phyloP scores from a whole-genome alignment of 1,140 invertebrate genomes.

The Zaprionus inermis region DNA sequence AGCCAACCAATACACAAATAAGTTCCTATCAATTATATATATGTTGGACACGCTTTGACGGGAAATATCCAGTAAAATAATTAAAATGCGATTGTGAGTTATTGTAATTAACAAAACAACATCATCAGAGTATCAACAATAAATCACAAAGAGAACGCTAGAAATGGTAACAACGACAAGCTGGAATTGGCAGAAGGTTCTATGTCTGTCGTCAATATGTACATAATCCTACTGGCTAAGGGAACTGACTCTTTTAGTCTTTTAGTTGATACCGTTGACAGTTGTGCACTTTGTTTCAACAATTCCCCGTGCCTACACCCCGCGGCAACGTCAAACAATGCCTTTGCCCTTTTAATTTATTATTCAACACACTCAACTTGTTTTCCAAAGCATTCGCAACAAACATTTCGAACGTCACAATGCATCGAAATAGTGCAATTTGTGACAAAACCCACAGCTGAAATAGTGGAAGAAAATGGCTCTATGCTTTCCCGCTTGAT shows the following conservation, averaged over 20 bases:
- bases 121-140: slow-evolving; percentile 17
- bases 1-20: too few species aligned
- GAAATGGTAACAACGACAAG: slow-evolving; percentile 42
- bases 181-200: slow-evolving; percentile 22
- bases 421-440: neutral
- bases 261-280: slow-evolving; percentile 46
- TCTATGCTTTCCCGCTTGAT: neutral
- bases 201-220: slow-evolving; percentile 62
- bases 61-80: neutral
- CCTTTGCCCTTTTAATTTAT: slow-evolving; percentile 62
- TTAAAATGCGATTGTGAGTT: neutral
- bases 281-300: slow-evolving; percentile 24
- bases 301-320: neutral
- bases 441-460: neutral
- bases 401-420: slow-evolving; percentile 36
- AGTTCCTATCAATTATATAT: too few species aligned
- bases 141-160: slow-evolving; percentile 1
- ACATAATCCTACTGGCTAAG: slow-evolving; percentile 49
- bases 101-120: slow-evolving; percentile 2
- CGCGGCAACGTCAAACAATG: slow-evolving; percentile 46
- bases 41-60: too few species aligned
- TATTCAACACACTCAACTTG: slow-evolving; percentile 46
- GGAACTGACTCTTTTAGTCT: slow-evolving; percentile 22
- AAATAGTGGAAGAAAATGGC: neutral
- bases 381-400: slow-evolving; percentile 41